Evolutionary conservation across 1,140 invertebrate genomes (phyloP).

Genomic region (Leptoteleia sp.): DNA sequence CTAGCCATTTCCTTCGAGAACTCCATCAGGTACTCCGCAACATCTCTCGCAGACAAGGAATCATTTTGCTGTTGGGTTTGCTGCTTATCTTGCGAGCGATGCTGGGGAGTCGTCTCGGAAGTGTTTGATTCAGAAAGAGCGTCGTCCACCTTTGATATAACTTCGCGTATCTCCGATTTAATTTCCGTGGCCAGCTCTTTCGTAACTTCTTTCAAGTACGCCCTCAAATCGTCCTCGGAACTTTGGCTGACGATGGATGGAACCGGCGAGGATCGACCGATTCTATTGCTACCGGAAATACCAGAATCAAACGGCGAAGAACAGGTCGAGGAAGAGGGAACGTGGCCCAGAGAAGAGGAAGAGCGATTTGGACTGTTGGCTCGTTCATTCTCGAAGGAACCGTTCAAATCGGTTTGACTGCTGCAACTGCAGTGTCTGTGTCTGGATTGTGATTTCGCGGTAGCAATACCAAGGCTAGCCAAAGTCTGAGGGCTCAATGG

Average conservation of each 20-base stretch:
- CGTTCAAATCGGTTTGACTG: constrained; percentile 86
- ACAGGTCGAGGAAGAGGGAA: constrained; percentile 51
- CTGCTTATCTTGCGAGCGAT: constrained; percentile 70
- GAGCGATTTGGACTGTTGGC: constrained; percentile 72
- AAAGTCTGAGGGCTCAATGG: constrained; percentile 84
- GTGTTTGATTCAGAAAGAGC: constrained; percentile 85
- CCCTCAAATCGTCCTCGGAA: constrained; percentile 85
- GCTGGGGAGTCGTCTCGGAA: constrained; percentile 74
- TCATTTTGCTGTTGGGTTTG: constrained; percentile 78
- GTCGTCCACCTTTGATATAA: constrained; percentile 89
- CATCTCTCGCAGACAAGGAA: constrained; percentile 86
- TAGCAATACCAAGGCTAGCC: constrained; percentile 83
- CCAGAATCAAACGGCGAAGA: constrained; percentile 82
- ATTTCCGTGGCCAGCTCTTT: constrained; percentile 90
- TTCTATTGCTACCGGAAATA: constrained; percentile 72
- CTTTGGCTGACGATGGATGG: constrained; percentile 82
- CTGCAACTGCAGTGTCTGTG: constrained; percentile 85
- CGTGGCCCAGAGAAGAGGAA: constrained; percentile 70
- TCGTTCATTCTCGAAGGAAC: constrained; percentile 72
- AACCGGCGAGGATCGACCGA: constrained; percentile 84
- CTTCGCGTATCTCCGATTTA: constrained; percentile 89
- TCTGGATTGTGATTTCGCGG: constrained; percentile 70
- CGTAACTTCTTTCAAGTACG: constrained; percentile 88
- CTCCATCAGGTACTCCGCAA: constrained; percentile 88
- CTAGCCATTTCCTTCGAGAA: constrained; percentile 89